Base-by-base conservation (phyloP, 2,888 invertebrate species). In the Lepidochrysops patricia region DNA sequence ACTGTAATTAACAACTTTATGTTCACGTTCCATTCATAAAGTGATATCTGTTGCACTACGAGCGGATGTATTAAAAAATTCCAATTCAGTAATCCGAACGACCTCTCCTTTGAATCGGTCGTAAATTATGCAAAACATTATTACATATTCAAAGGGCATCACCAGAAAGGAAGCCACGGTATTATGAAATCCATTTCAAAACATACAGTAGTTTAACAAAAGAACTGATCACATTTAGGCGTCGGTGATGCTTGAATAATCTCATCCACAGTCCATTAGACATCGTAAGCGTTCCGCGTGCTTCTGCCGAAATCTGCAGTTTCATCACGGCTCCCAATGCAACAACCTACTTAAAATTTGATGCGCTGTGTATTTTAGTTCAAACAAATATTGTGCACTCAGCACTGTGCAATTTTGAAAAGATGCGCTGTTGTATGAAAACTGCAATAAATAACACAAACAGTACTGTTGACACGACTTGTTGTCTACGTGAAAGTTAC, bases 291-390 rank as follows among this genome's bases (percentile, higher is more conserved):
- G 78, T 77, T 76, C 74, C 77, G 78, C 77, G 80, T 79, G 80
- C 81, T 81, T 81, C 76, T 76, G 76, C 74, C 77, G 77, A 83
- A 84, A 84, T 76, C 69, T 63, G 65, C 69, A 68, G 68, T 85
- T 86, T 79, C 85, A 72, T 81, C 80, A 85, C 64, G 58, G 65
- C 62, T 62, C 68, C 69, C 70, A 65, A 74, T 57, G 63, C 69
- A 73, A 77, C 65, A 69, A 59, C 72, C 71, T 69, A 64, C 69
- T 73, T 72, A 70, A 68, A 69, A 66, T 69, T 70, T 71, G 75
- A 76, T 73, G 75, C 72, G 76, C 73, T 68, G 67, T 64, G 73
- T 82, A 54, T 54, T 54, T 26, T 26, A 3, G 13, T 13, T 26
- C n/a, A 7, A 1, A n/a, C 25, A 26, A 50, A 7, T 13, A 5